phyloP scores from a whole-genome alignment of 2,888 invertebrate genomes.

The Pristionchus entomophagus region DNA sequence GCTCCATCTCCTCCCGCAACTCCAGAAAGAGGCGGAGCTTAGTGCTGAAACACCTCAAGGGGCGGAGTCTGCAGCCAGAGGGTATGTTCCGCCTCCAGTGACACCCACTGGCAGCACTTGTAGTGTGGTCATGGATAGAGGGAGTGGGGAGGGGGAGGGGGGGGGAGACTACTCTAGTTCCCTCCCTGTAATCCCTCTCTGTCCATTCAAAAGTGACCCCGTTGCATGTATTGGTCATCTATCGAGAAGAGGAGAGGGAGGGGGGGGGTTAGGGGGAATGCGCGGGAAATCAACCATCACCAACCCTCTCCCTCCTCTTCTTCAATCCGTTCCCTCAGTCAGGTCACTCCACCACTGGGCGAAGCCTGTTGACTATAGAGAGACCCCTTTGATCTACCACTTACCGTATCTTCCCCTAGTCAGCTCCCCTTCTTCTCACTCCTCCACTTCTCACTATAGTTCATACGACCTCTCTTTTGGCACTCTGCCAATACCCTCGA shows the following conservation, averaged over 20 bases:
- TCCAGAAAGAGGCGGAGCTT: background rate
- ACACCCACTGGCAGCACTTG: conserved; percentile 4
- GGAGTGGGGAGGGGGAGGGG: background rate
- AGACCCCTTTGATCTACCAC: background rate
- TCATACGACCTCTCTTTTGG: conserved; percentile 23
- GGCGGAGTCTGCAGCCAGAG: conserved; percentile 35
- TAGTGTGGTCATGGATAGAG: background rate
- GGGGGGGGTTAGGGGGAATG: conserved; percentile 10
- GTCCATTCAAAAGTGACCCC: conserved; percentile 44
- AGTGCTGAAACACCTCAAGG: no score
- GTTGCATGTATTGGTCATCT: conserved; percentile 31
- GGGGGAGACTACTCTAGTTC: background rate
- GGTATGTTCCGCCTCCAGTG: background rate
- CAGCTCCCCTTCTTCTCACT: background rate
- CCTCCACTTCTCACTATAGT: background rate
- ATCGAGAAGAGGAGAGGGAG: conserved; percentile 7
- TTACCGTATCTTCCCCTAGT: background rate
- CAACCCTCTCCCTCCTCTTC: background rate
- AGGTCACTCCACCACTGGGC: conserved; percentile 7
- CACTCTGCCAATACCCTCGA: background rate
- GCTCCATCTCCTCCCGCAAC: background rate
- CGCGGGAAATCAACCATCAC: conserved; percentile 12
- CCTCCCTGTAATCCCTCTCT: conserved; percentile 12
- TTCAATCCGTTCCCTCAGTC: background rate
- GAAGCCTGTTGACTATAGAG: background rate